Percentiles rank a stretch among this genome's conserved stretches.
These are phyloP conservation scores for Plestiodon gilberti DNA, from an alignment of 2,113 vertebrate genomes.

Conservation along the genomic window DNA sequence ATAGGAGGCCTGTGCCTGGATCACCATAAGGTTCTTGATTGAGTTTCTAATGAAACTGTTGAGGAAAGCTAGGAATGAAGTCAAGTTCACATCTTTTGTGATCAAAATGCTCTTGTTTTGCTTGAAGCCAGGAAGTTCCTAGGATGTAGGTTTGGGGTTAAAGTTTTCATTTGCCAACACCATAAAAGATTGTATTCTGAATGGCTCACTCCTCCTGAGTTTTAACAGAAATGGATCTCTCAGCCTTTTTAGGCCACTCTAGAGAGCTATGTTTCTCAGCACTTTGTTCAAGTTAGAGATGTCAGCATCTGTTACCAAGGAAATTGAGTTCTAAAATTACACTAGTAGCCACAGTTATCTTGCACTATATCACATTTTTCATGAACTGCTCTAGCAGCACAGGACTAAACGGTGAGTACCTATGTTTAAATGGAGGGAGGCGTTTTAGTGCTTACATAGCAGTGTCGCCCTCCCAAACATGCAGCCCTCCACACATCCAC, in stretches of 20 bases:
- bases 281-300: conserved; percentile 57
- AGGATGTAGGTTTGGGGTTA: background rate
- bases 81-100: no score
- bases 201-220: conserved; percentile 9
- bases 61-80: no score
- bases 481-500: background rate
- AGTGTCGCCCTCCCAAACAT: background rate
- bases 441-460: no score
- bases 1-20: no score
- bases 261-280: conserved; percentile 52
- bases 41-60: no score
- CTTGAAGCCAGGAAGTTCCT: background rate
- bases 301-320: conserved; percentile 69
- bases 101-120: background rate
- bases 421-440: background rate
- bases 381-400: conserved; percentile 48
- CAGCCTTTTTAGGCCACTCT: conserved; percentile 34
- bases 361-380: conserved; percentile 43
- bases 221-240: conserved; percentile 18
- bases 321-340: conserved; percentile 69
- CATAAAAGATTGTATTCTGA: background rate
- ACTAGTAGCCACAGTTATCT: conserved; percentile 44
- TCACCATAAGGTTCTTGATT: no score
- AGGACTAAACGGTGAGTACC: conserved; percentile 9
- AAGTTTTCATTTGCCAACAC: background rate